A percentile compares a stretch with the other conserved stretches of the same genome.
phyloP scores from a whole-genome alignment of 2,888 invertebrate genomes.

The Drosophila atripex region DNA sequence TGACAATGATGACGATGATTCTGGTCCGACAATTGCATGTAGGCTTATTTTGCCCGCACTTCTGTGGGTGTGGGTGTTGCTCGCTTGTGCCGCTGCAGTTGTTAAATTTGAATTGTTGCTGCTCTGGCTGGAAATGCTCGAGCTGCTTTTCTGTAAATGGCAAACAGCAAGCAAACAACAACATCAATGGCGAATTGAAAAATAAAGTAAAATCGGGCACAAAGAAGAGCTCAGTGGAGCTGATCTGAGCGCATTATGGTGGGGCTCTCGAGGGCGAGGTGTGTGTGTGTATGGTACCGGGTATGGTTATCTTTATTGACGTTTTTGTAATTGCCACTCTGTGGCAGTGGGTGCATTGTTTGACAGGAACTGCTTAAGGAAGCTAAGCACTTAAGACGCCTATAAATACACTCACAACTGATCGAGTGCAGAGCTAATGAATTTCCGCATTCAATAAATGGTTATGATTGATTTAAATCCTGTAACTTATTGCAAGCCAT shows the following conservation, averaged over 20 bases:
- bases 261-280: slow-evolving; percentile 37
- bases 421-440: slow-evolving; percentile 18
- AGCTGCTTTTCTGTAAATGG: slow-evolving; percentile 82
- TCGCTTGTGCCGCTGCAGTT: slow-evolving; percentile 63
- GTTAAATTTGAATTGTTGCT: slow-evolving; percentile 79
- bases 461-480: not conserved
- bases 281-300: slow-evolving; percentile 24
- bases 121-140: slow-evolving; percentile 82
- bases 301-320: slow-evolving; percentile 30
- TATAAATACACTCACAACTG: slow-evolving; percentile 11
- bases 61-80: slow-evolving; percentile 76
- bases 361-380: slow-evolving; percentile 54
- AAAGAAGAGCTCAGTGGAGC: slow-evolving; percentile 29
- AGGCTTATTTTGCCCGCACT: slow-evolving; percentile 81
- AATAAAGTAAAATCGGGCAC: slow-evolving; percentile 30
- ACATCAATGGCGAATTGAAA: slow-evolving; percentile 22
- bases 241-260: slow-evolving; percentile 26
- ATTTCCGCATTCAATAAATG: slow-evolving; percentile 34
- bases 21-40: slow-evolving; percentile 81
- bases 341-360: slow-evolving; percentile 55
- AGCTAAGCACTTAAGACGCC: slow-evolving; percentile 35
- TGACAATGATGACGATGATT: slow-evolving; percentile 61
- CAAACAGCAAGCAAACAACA: slow-evolving; percentile 52
- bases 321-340: slow-evolving; percentile 27
- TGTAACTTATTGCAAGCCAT: slow-evolving; percentile 1